Conservation (phyloP, 2,888 invertebrate species). For the Buathra laborator region DNA sequence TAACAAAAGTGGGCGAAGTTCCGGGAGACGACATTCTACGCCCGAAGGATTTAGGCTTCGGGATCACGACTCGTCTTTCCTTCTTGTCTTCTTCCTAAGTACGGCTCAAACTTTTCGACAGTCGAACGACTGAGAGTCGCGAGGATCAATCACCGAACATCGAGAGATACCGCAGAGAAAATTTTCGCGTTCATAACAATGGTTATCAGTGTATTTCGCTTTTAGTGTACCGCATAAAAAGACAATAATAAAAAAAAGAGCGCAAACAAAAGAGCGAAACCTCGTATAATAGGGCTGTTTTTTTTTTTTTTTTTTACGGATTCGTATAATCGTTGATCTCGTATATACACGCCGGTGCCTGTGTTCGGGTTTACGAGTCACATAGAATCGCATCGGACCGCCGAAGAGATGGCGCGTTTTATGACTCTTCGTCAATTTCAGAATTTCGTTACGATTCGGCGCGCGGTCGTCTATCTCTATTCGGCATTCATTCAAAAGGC, state of each 20-base stretch:
- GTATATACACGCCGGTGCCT: not conserved
- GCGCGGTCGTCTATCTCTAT: slow-evolving; percentile 11
- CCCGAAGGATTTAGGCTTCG: slow-evolving; percentile 51
- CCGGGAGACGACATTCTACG: not conserved
- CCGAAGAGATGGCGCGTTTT: not conserved
- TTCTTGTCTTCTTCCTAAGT: not conserved
- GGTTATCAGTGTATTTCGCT: too few species aligned
- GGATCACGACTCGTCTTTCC: slow-evolving; percentile 50
- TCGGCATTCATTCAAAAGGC: slow-evolving; percentile 18
- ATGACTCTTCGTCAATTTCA: slow-evolving; percentile 51
- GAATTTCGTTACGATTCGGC: slow-evolving; percentile 41
- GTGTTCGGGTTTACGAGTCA: slow-evolving; percentile 17
- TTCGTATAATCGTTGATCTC: not conserved
- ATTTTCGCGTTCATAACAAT: too few species aligned
- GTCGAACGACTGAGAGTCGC: not conserved
- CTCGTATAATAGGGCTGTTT: not conserved
- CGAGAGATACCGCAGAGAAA: too few species aligned
- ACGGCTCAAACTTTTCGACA: slow-evolving; percentile 8
- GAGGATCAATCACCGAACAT: not conserved
- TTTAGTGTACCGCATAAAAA: not conserved
- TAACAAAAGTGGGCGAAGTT: slow-evolving; percentile 24
- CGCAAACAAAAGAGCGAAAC: not conserved
- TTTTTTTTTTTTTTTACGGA: not conserved
- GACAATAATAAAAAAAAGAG: not conserved
- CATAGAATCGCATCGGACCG: slow-evolving; percentile 30